Percentiles rank a stretch among this genome's conserved stretches.
Evolutionary conservation across 2,113 vertebrate genomes (phyloP).

Genomic region (Capreolus pygargus): DNA sequence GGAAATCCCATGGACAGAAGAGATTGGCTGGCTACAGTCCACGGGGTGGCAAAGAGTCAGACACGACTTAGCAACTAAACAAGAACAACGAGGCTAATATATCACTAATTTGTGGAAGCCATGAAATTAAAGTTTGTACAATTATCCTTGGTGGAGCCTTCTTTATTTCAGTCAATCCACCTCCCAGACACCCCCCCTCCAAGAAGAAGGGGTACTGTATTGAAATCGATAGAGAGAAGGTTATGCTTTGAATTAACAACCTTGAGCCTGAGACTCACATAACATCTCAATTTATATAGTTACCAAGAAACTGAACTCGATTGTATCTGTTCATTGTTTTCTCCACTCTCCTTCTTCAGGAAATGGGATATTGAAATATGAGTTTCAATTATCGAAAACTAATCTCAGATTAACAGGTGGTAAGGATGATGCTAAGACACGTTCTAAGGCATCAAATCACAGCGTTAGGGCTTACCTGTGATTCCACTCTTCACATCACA

Average conservation of each 20-base stretch:
- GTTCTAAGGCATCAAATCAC: not conserved
- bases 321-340: not conserved
- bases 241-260: not conserved
- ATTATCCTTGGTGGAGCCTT: not conserved
- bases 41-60: not conserved
- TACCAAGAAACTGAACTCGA: not conserved
- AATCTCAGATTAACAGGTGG: not conserved
- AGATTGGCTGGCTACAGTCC: not conserved
- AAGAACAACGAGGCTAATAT: not conserved
- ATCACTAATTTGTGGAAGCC: not conserved
- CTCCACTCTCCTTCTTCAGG: not conserved
- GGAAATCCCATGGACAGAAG: not conserved
- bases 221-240: not conserved
- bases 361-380: not conserved
- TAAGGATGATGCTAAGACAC: not conserved
- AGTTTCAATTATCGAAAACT: not conserved
- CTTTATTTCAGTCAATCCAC: not conserved
- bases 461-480: slow-evolving; percentile 47
- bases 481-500: not conserved
- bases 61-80: not conserved
- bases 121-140: not conserved
- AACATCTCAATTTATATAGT: not conserved
- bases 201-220: not conserved
- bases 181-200: not conserved
- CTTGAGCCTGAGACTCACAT: not conserved